Evolutionary conservation across 2,888 invertebrate species (phyloP).

Genomic region (Tridacna gigas): DNA sequence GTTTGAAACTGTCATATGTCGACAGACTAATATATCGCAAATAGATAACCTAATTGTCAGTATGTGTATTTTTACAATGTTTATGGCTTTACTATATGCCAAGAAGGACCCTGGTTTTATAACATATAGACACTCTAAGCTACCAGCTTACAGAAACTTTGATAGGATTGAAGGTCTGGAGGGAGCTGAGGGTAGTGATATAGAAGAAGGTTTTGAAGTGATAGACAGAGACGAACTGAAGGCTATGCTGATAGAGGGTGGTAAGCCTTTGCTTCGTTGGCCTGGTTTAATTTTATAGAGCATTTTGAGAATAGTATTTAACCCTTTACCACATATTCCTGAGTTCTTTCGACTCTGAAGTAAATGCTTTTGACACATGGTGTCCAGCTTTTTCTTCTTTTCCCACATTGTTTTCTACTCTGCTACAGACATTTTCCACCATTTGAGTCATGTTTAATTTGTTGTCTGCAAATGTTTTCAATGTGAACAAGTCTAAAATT

Average conservation of each 20-base stretch:
- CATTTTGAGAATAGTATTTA: too few relatives aligned
- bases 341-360: too few relatives aligned
- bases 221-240: conserved; percentile 44
- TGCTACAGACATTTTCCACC: too few relatives aligned
- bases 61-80: conserved; percentile 43
- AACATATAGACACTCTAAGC: conserved; percentile 9
- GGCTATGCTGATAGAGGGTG: conserved; percentile 11
- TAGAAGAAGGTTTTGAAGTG: conserved; percentile 38
- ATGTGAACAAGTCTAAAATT: too few relatives aligned
- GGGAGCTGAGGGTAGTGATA: conserved; percentile 18
- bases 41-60: conserved; percentile 55
- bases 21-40: conserved; percentile 31
- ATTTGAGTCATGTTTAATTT: too few relatives aligned
- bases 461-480: too few relatives aligned
- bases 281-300: too few relatives aligned
- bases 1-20: conserved; percentile 57
- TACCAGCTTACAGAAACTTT: conserved; percentile 1
- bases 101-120: conserved; percentile 58
- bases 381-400: too few relatives aligned
- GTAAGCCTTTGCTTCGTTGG: neutral
- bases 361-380: too few relatives aligned
- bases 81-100: conserved; percentile 43
- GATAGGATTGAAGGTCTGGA: conserved; percentile 3
- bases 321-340: too few relatives aligned
- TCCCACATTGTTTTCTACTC: too few relatives aligned